phyloP scores from a whole-genome alignment of 2,113 vertebrate species.

The Melanerpes formicivorus region DNA sequence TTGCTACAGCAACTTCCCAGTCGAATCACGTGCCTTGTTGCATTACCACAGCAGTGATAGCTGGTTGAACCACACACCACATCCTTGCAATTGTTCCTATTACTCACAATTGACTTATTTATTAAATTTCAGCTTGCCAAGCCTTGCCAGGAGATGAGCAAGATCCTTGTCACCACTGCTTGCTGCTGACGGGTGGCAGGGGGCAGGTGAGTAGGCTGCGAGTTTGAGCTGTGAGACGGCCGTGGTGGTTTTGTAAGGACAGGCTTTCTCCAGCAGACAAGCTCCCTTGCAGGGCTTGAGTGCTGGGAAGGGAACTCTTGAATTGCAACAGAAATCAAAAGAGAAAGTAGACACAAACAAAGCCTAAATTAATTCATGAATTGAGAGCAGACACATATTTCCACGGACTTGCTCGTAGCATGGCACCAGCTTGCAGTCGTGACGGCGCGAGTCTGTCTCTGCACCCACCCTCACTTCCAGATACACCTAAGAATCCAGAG shows the following conservation, averaged over 20 bases:
- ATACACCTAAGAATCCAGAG: neutral
- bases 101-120: constrained; percentile 64
- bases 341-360: constrained; percentile 28
- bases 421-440: neutral
- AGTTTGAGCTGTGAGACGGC: neutral
- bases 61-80: constrained; percentile 70
- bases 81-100: constrained; percentile 68
- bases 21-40: constrained; percentile 59
- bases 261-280: constrained; percentile 13
- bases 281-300: neutral
- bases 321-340: constrained; percentile 50
- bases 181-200: constrained; percentile 10
- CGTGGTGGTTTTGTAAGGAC: neutral
- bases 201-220: neutral
- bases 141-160: constrained; percentile 56
- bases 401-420: neutral
- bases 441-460: rapidly evolving
- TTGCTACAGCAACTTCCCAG: constrained; percentile 62
- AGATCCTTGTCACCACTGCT: constrained; percentile 22
- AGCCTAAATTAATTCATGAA: neutral
- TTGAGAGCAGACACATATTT: constrained; percentile 2
- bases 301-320: constrained; percentile 8
- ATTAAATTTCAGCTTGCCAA: constrained; percentile 50
- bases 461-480: neutral
- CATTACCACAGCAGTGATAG: constrained; percentile 64